These are phyloP conservation scores for Streptopelia turtur DNA, from an alignment of 2,797 vertebrate species.

Conservation along the genomic window DNA sequence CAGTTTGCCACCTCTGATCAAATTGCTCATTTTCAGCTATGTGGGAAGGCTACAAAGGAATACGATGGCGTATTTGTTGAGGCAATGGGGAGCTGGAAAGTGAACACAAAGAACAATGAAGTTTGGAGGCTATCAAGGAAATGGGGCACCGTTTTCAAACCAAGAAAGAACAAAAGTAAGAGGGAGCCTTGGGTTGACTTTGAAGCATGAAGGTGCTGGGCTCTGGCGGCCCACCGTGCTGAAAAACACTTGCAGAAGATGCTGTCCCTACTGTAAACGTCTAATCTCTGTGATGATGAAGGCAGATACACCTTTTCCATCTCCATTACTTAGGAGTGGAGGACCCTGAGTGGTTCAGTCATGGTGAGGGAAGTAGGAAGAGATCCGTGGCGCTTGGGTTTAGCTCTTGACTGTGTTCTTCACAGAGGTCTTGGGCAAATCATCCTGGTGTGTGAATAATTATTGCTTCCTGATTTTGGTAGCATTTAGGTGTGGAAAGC, in stretches of 20 bases:
- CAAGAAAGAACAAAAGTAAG: background rate
- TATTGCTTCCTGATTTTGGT: background rate
- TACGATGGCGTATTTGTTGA: background rate
- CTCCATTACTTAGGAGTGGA: background rate
- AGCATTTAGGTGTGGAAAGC: background rate
- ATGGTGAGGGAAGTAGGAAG: background rate
- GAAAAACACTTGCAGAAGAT: background rate
- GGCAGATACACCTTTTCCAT: background rate
- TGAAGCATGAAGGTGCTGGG: background rate
- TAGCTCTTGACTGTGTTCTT: background rate
- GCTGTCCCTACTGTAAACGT: background rate
- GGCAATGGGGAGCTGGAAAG: background rate
- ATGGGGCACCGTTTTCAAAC: background rate
- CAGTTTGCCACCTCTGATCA: background rate
- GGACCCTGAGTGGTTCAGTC: fast-evolving
- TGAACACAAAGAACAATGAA: background rate
- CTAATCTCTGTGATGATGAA: background rate
- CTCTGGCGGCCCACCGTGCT: background rate
- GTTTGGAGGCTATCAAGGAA: background rate
- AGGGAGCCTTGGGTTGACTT: background rate
- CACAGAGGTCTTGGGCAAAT: background rate
- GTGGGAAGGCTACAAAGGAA: background rate
- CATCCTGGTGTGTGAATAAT: background rate
- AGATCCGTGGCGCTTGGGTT: background rate
- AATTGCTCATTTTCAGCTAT: slow-evolving; percentile 25